A percentile compares a stretch with the other conserved stretches of the same genome.
These are phyloP conservation scores for Bruchidius siliquastri DNA, from an alignment of 2,888 invertebrate genomes.

Conservation along the genomic window DNA sequence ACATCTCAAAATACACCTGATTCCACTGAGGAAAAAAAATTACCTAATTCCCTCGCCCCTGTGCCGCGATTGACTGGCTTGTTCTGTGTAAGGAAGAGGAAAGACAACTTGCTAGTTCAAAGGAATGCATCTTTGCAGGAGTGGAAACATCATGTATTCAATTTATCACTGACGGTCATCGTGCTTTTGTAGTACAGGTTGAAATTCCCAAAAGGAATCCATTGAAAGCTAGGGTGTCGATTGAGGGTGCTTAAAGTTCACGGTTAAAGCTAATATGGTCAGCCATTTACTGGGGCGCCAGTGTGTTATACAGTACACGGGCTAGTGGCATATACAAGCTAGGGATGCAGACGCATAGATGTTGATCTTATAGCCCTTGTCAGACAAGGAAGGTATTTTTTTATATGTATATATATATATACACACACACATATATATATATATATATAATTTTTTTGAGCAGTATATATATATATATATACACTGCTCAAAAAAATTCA, in stretches of 20 bases:
- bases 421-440: too few relatives aligned
- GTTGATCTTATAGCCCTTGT: too few relatives aligned
- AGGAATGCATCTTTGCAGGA: neutral
- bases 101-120: neutral
- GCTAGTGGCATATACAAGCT: neutral
- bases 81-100: neutral
- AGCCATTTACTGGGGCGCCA: neutral
- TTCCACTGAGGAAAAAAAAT: neutral
- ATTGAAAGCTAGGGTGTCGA: neutral
- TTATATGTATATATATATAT: too few relatives aligned
- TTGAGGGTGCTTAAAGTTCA: neutral
- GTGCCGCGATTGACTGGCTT: neutral
- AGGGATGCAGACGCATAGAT: too few relatives aligned
- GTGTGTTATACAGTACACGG: neutral
- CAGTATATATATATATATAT: too few relatives aligned
- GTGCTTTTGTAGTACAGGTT: slow-evolving; percentile 43
- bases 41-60: neutral
- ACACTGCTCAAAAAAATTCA: too few relatives aligned
- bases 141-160: slow-evolving; percentile 8
- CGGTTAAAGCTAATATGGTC: neutral
- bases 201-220: slow-evolving; percentile 21
- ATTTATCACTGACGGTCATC: slow-evolving; percentile 39
- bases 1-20: neutral
- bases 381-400: too few relatives aligned
- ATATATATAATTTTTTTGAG: too few relatives aligned